Conservation (phyloP, 2,113 vertebrate genomes). For the Dipodomys spectabilis region DNA sequence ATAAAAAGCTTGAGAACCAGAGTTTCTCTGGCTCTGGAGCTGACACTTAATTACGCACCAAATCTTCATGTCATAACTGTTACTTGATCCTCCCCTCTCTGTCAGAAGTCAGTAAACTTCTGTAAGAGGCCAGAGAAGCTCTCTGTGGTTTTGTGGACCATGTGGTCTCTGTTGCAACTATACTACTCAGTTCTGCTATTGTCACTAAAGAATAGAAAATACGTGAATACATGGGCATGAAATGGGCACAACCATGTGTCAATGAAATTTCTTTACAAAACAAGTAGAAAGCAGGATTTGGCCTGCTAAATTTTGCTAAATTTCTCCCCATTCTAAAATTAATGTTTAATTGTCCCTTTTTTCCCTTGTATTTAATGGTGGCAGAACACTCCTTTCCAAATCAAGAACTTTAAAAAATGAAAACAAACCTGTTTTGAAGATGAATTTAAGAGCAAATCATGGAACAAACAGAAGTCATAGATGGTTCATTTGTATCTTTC, state of each 20-base stretch:
- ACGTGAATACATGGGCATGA: neutral
- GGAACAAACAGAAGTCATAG: neutral
- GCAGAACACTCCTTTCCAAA: constrained; percentile 5
- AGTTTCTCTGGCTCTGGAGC: neutral
- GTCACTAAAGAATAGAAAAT: neutral
- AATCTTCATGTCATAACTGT: neutral
- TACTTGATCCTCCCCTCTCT: neutral
- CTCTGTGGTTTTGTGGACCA: neutral
- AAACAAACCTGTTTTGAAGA: constrained; percentile 41
- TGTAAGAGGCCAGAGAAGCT: neutral
- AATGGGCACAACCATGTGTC: neutral
- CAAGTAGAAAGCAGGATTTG: constrained; percentile 5
- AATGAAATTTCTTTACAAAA: constrained; percentile 9
- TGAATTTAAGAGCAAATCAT: constrained; percentile 11
- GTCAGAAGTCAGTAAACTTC: neutral
- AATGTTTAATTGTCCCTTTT: neutral
- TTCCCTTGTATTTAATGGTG: neutral
- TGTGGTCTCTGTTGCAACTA: neutral
- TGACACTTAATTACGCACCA: neutral
- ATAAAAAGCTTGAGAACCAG: constrained; percentile 14
- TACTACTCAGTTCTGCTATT: neutral
- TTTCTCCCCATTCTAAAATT: neutral
- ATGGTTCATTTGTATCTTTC: neutral
- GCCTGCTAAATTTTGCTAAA: constrained; percentile 17
- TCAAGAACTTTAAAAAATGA: constrained; percentile 12